These are phyloP conservation scores for Rhineura floridana DNA, from an alignment of 2,113 vertebrate species.

Conservation along the genomic window DNA sequence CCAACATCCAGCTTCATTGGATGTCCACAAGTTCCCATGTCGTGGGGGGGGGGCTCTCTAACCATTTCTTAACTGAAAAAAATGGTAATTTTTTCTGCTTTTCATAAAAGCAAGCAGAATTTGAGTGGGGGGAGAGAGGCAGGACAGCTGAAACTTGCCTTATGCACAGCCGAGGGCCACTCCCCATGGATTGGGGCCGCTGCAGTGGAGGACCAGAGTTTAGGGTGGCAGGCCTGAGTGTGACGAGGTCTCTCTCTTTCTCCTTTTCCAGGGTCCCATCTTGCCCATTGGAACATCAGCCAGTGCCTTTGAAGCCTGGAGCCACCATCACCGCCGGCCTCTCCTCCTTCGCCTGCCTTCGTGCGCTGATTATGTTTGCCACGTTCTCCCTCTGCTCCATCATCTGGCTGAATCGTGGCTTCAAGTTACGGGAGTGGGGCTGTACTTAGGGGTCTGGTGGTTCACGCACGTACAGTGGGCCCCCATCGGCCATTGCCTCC, in stretches of 20 bases:
- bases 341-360: conserved; percentile 30
- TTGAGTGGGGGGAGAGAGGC: too few relatives aligned
- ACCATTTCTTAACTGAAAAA: too few relatives aligned
- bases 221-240: too few relatives aligned
- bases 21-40: too few relatives aligned
- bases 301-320: neutral
- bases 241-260: neutral
- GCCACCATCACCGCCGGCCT: neutral
- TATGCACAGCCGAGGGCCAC: neutral
- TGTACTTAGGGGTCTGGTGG: conserved; percentile 53
- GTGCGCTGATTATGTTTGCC: conserved; percentile 94
- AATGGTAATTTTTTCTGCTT: too few relatives aligned
- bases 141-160: neutral
- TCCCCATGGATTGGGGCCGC: too few relatives aligned
- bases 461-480: neutral
- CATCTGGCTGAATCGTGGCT: conserved; percentile 86
- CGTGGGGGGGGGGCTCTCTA: too few relatives aligned
- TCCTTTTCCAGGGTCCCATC: conserved; percentile 37
- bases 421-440: conserved; percentile 86
- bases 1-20: too few relatives aligned
- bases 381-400: conserved; percentile 86
- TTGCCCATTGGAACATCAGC: neutral
- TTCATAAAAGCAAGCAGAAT: too few relatives aligned
- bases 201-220: too few relatives aligned
- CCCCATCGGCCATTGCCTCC: neutral